These are phyloP conservation scores for Chloropsis cyanopogon DNA, from an alignment of 2,113 vertebrate genomes.

Conservation along the genomic window DNA sequence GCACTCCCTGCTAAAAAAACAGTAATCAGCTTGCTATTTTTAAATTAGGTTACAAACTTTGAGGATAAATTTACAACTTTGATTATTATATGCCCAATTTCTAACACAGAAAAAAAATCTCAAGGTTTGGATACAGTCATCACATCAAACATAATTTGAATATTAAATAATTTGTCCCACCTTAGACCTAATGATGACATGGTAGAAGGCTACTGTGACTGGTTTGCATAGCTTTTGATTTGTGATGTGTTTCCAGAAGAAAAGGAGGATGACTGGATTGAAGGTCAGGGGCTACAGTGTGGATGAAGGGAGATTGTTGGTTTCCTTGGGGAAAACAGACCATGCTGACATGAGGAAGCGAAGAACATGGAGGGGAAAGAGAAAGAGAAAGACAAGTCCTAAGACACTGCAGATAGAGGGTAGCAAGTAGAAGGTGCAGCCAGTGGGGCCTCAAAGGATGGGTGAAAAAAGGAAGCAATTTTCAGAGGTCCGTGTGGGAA, in stretches of 20 bases:
- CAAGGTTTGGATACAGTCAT: rapidly evolving
- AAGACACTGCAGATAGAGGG: neutral
- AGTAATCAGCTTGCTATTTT: neutral
- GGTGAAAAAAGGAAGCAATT: neutral
- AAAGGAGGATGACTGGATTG: neutral
- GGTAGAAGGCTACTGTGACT: neutral
- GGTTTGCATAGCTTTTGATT: neutral
- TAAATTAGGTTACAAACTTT: neutral
- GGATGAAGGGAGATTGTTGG: neutral
- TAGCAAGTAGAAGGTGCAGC: neutral
- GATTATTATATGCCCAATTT: neutral
- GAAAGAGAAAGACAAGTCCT: neutral
- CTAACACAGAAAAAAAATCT: neutral
- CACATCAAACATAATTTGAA: neutral
- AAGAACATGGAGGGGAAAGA: neutral
- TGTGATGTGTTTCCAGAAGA: neutral
- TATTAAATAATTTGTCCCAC: neutral
- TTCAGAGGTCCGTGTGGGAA: neutral
- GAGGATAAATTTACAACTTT: neutral
- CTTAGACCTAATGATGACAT: neutral
- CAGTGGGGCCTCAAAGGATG: neutral
- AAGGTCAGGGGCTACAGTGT: rapidly evolving
- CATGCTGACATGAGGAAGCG: neutral
- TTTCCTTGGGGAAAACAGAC: neutral
- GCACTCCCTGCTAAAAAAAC: neutral